These are phyloP conservation scores for Monopterus albus DNA, from an alignment of 2,113 vertebrate genomes.

Conservation along the genomic window DNA sequence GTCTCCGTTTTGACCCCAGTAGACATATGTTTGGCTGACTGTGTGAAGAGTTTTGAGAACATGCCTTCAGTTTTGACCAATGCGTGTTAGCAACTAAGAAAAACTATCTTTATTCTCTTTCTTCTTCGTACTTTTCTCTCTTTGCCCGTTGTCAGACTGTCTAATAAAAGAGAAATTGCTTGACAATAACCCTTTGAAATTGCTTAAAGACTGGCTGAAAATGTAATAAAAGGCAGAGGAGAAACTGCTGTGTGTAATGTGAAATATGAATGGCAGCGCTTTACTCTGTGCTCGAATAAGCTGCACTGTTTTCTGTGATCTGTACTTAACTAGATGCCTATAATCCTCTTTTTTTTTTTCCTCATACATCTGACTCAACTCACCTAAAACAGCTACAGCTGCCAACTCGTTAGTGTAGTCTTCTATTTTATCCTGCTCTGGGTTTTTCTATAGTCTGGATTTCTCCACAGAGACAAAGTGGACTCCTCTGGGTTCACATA, in stretches of 20 bases:
- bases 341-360: slow-evolving; percentile 56
- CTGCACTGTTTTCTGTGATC: slow-evolving; percentile 35
- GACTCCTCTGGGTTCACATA: not conserved
- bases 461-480: slow-evolving; percentile 5
- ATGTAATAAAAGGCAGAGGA: too few relatives aligned
- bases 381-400: slow-evolving; percentile 37
- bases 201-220: too few relatives aligned
- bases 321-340: slow-evolving; percentile 35
- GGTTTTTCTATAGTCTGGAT: not conserved
- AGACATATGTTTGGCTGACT: too few relatives aligned
- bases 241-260: too few relatives aligned
- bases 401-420: slow-evolving; percentile 17
- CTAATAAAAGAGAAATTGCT: too few relatives aligned
- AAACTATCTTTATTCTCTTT: too few relatives aligned
- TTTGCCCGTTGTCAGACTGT: too few relatives aligned
- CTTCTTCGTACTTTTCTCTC: not conserved
- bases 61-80: too few relatives aligned
- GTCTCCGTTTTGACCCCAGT: too few relatives aligned
- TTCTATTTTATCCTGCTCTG: slow-evolving; percentile 1
- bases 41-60: too few relatives aligned
- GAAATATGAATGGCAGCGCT: slow-evolving; percentile 37
- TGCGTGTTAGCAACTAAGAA: too few relatives aligned
- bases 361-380: slow-evolving; percentile 24
- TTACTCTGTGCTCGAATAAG: slow-evolving; percentile 18
- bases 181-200: too few relatives aligned